A percentile compares a stretch with the other conserved stretches of the same genome.
phyloP scores from a whole-genome alignment of 30 jellyfish, hydroid and myxozoan species.

The Hydra vulgaris region DNA sequence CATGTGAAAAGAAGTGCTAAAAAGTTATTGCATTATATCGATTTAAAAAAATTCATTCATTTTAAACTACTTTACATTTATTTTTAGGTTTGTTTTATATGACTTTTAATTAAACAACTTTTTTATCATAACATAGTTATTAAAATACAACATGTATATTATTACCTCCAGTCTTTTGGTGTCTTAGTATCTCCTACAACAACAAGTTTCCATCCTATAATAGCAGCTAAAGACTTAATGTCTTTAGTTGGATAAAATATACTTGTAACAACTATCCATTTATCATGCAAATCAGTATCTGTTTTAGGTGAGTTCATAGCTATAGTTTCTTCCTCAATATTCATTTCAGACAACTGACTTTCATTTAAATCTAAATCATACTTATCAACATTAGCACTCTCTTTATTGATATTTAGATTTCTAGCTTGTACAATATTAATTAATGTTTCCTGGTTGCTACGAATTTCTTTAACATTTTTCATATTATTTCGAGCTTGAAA shows the following conservation, averaged over 20 bases:
- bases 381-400: not conserved
- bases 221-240: conserved; percentile 28
- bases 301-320: not conserved
- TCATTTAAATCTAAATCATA: not conserved
- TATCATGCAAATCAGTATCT: conserved; percentile 3
- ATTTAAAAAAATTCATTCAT: too few species aligned
- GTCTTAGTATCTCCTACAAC: conserved; percentile 51
- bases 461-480: not conserved
- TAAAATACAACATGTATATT: not conserved
- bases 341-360: not conserved
- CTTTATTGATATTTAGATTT: too few species aligned
- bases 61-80: too few species aligned
- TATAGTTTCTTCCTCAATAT: conserved; percentile 2
- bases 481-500: not conserved
- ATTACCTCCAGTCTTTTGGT: conserved; percentile 40
- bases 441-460: not conserved
- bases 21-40: too few species aligned
- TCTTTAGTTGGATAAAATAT: conserved; percentile 36
- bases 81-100: too few species aligned
- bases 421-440: not conserved
- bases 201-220: conserved; percentile 38
- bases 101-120: too few species aligned
- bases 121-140: too few species aligned
- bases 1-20: too few species aligned
- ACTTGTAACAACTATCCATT: conserved; percentile 43